These are phyloP conservation scores for Periophthalmus modestus DNA, from an alignment of 2,113 vertebrate species.

Conservation along the genomic window DNA sequence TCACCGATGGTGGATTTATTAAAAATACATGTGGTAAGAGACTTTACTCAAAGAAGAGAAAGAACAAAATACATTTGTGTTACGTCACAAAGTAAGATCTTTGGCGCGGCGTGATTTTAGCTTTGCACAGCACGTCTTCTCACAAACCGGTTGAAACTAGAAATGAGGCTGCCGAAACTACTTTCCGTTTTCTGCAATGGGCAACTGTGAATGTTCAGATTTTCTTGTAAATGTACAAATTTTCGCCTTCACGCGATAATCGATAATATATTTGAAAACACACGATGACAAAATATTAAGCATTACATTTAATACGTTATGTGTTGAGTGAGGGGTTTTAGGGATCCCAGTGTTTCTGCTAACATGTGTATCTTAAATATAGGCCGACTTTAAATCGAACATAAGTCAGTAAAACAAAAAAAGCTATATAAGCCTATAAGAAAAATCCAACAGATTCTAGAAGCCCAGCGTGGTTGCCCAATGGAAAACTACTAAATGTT, in stretches of 20 bases:
- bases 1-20: too few relatives aligned
- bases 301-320: not conserved
- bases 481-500: conserved; percentile 65
- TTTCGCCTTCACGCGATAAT: conserved; percentile 27
- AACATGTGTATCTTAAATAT: not conserved
- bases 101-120: conserved; percentile 58
- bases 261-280: not conserved
- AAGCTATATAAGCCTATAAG: not conserved
- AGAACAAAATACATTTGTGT: not conserved
- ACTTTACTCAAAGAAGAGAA: too few relatives aligned
- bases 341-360: not conserved
- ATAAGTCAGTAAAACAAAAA: not conserved
- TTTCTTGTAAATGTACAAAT: not conserved
- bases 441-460: not conserved
- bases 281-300: not conserved
- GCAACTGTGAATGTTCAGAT: not conserved
- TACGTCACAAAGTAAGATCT: conserved; percentile 57
- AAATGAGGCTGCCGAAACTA: conserved; percentile 53
- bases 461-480: not conserved
- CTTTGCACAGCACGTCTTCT: conserved; percentile 17
- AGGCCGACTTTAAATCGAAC: not conserved
- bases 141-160: conserved; percentile 72
- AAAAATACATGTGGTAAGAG: too few relatives aligned
- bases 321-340: not conserved
- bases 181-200: conserved; percentile 64